Evolutionary conservation across 30 jellyfish, hydroid and myxozoan species (phyloP).

Genomic region (Aurelia sp.): DNA sequence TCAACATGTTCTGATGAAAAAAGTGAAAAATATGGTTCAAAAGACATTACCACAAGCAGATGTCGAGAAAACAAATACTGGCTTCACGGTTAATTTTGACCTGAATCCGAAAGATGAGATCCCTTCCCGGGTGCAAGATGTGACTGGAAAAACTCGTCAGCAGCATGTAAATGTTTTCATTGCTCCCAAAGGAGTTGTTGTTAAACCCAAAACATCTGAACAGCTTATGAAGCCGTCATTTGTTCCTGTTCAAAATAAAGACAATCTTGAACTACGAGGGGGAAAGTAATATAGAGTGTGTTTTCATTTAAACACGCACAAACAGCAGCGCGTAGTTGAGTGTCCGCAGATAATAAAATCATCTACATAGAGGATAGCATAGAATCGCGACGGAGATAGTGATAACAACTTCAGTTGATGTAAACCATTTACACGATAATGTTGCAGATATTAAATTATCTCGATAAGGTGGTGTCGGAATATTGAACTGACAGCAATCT

Average conservation of each 20-base stretch:
- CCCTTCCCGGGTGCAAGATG: conserved; percentile 63
- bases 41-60: conserved; percentile 91
- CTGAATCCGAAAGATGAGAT: conserved; percentile 92
- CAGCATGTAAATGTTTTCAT: conserved; percentile 94
- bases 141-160: conserved; percentile 74
- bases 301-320: too few species aligned
- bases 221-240: conserved; percentile 94
- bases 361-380: too few species aligned
- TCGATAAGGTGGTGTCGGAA: too few species aligned
- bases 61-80: conserved; percentile 87
- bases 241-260: conserved; percentile 93
- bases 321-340: too few species aligned
- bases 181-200: conserved; percentile 98
- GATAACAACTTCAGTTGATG: too few species aligned
- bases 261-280: conserved; percentile 85
- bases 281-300: conserved; percentile 1
- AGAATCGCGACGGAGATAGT: too few species aligned
- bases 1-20: conserved; percentile 72
- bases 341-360: too few species aligned
- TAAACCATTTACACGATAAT: too few species aligned
- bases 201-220: conserved; percentile 95
- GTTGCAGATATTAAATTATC: too few species aligned
- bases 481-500: too few species aligned
- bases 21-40: conserved; percentile 70
- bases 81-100: conserved; percentile 89